These are phyloP conservation scores for Caenorhabditis remanei DNA, from an alignment of 1,140 invertebrate species.

Conservation along the genomic window DNA sequence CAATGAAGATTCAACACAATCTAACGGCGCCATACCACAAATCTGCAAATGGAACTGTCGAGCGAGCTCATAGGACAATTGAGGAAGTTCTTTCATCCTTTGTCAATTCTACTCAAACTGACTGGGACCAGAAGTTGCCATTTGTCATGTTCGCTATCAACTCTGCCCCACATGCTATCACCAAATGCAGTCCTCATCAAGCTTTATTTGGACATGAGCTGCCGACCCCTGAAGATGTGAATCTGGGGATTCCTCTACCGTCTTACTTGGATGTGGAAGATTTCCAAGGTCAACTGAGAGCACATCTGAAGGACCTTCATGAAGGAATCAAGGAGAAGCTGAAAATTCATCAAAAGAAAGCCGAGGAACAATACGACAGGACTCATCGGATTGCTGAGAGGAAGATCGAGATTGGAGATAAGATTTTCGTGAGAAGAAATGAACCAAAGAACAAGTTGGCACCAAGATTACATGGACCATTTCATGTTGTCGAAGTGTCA, in stretches of 20 bases:
- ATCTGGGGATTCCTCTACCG: background rate
- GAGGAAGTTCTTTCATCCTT: conserved; percentile 1
- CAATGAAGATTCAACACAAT: background rate
- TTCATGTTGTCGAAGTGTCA: background rate
- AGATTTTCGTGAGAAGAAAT: no score
- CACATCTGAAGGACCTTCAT: conserved; percentile 11
- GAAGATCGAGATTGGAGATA: no score
- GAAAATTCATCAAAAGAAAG: background rate
- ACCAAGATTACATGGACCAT: conserved; percentile 1
- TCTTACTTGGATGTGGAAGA: background rate
- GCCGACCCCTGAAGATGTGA: background rate
- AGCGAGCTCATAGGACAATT: conserved; percentile 1
- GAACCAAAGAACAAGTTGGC: conserved; percentile 8
- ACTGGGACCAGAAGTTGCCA: conserved; percentile 23
- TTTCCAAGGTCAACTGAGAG: background rate
- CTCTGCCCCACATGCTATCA: background rate
- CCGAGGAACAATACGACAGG: background rate
- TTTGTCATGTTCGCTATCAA: conserved; percentile 13
- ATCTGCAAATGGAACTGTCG: background rate
- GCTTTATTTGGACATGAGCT: conserved; percentile 2
- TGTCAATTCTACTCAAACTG: conserved; percentile 6
- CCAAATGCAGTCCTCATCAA: background rate
- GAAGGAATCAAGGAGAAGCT: background rate
- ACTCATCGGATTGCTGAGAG: background rate
- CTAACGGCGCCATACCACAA: conserved; percentile 20